Evolutionary conservation across 2,797 vertebrate species (phyloP).

Genomic region (Gymnodraco acuticeps): DNA sequence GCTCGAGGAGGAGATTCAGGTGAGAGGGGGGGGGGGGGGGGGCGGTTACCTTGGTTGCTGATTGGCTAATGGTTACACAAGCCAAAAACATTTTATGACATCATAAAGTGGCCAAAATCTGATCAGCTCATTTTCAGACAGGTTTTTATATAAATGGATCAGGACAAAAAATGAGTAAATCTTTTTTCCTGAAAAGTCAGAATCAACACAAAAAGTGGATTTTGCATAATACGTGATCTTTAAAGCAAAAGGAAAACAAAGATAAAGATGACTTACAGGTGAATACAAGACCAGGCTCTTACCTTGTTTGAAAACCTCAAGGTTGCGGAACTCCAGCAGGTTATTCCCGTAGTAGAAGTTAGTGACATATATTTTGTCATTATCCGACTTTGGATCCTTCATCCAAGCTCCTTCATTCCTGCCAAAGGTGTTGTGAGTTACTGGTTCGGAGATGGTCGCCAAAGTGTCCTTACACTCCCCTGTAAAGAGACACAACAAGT

Average conservation of each 20-base stretch:
- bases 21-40: too few relatives aligned
- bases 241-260: not conserved
- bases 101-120: too few relatives aligned
- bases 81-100: too few relatives aligned
- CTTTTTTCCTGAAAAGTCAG: too few relatives aligned
- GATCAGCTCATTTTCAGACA: too few relatives aligned
- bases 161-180: too few relatives aligned
- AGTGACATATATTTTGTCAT: constrained; percentile 93
- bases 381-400: constrained; percentile 94
- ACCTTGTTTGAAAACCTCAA: constrained; percentile 97
- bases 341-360: constrained; percentile 97
- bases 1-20: too few relatives aligned
- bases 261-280: not conserved
- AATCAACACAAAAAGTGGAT: too few relatives aligned
- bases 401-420: constrained; percentile 97
- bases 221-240: not conserved
- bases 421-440: constrained; percentile 94
- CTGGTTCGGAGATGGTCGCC: constrained; percentile 93
- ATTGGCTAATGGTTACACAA: too few relatives aligned
- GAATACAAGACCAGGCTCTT: constrained; percentile 5
- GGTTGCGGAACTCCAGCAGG: constrained; percentile 93
- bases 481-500: constrained; percentile 65
- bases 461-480: constrained; percentile 96
- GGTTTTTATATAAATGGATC: too few relatives aligned
- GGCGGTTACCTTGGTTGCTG: too few relatives aligned